phyloP scores from a whole-genome alignment of 2,113 vertebrate species.

The Sylvilagus bachmani region DNA sequence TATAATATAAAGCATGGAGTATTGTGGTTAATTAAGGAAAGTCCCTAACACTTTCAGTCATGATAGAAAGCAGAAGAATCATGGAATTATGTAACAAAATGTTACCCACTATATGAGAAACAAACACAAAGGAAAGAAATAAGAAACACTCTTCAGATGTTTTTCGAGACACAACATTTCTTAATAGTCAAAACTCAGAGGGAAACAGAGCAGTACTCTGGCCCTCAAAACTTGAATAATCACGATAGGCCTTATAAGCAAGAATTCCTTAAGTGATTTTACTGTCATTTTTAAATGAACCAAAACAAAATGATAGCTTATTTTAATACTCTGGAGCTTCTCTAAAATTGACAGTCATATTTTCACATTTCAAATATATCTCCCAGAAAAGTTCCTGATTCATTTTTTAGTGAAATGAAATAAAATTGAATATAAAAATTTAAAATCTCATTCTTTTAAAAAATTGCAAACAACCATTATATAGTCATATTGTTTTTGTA shows the following conservation, averaged over 20 bases:
- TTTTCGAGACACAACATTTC: constrained; percentile 25
- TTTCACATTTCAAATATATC: constrained; percentile 64
- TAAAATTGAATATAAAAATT: constrained; percentile 66
- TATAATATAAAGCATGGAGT: not conserved
- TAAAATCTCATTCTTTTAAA: constrained; percentile 51
- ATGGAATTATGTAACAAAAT: constrained; percentile 42
- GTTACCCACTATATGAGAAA: constrained; percentile 26
- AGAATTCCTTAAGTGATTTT: constrained; percentile 47
- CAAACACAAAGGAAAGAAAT: constrained; percentile 40
- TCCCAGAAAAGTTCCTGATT: constrained; percentile 35
- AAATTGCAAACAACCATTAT: constrained; percentile 25
- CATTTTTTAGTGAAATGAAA: constrained; percentile 57
- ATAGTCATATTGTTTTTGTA: constrained; percentile 38
- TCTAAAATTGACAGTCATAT: constrained; percentile 63
- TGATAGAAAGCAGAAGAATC: constrained; percentile 42
- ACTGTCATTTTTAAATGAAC: constrained; percentile 36
- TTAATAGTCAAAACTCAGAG: constrained; percentile 35
- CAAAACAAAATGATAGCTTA: constrained; percentile 64
- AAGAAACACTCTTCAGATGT: not conserved
- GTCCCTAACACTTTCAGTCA: not conserved
- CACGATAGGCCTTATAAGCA: constrained; percentile 17
- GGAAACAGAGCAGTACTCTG: not conserved
- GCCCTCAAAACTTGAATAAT: not conserved
- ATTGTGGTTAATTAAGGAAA: constrained; percentile 14
- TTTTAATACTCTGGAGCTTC: constrained; percentile 64